Conservation (phyloP, 2,888 invertebrate species). For the Phytoseiulus persimilis region DNA sequence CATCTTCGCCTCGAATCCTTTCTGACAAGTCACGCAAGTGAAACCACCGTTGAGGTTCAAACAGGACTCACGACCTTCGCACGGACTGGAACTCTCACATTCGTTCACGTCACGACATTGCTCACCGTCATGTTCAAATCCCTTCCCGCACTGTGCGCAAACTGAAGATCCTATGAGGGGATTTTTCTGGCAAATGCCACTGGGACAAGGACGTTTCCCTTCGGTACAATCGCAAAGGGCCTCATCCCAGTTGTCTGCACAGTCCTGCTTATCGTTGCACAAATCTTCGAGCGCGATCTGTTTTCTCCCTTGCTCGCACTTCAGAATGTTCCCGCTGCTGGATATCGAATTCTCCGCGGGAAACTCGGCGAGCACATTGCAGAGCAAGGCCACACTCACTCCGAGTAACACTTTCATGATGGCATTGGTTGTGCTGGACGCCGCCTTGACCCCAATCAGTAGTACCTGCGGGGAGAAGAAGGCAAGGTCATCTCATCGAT, state of each 20-base stretch:
- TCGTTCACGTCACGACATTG: conserved; percentile 24
- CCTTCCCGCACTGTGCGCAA: neutral
- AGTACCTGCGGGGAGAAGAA: neutral
- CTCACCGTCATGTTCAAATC: neutral
- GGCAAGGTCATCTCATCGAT: neutral
- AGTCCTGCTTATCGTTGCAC: neutral
- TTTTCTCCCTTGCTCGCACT: neutral
- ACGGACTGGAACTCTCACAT: neutral
- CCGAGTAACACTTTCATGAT: neutral
- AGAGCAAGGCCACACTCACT: neutral
- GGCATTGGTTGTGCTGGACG: neutral
- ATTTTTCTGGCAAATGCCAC: conserved; percentile 13
- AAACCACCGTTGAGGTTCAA: neutral
- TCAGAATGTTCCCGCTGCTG: neutral
- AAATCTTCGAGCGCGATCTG: neutral
- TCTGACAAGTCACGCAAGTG: neutral
- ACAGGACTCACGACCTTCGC: neutral
- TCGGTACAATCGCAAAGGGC: neutral
- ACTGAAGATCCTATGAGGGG: neutral
- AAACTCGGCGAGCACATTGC: neutral
- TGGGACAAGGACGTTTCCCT: neutral
- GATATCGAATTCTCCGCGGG: neutral
- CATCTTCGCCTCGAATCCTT: conserved; percentile 30
- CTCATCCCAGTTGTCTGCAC: conserved; percentile 21
- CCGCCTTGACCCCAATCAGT: neutral